Base-by-base conservation (phyloP, 2,113 vertebrate genomes). In the Trichomycterus rosablanca region DNA sequence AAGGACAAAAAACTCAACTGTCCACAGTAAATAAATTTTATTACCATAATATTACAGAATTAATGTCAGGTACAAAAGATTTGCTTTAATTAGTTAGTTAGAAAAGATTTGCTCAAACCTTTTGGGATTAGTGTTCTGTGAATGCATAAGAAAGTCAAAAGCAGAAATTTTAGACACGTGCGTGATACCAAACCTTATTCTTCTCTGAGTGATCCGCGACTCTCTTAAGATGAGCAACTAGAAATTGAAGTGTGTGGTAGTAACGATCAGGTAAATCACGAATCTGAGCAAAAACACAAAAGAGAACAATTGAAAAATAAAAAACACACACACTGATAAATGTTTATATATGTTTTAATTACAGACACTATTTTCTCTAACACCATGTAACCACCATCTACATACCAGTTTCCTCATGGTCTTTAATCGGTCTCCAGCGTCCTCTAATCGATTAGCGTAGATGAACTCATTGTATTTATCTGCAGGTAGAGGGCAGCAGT, bases 401-500 rank as follows among this genome's bases (percentile, higher is more conserved):
- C 84, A 51, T 71, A 98, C 95, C 89, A 98, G 83, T 76, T 93
- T 98, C 78, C 91, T 79, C 75, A 97, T 87, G 0, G 90, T 94
- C 75, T 93, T 94, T 83, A 98, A 83, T 35, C 95, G 86, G 75
- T 94, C 89, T 2, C 89, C 88, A 12, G 90, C 78, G 0, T 96
- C 89, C 12, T 93, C 90, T 1, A 96, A 89, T 2, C 95, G 85
- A 76, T 97, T 98, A 76, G 96, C 94, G 26, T 96, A 90, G 0
- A 98, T 98, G 42, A 98, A 97, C 58, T 93, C 90, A 0, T 76
- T 92, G 86, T 98, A 98, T 70, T 95, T 96, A 67, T 95, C 95
- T 98, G 76, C 6, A 72, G 0, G 40, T 11, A 73, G 20, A 76
- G 42, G 59, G 50, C 49, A 56, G 55, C 66, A 34, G 16, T 63